These are phyloP conservation scores for Pygoscelis antarcticus DNA, from an alignment of 2,113 vertebrate genomes.

Conservation along the genomic window DNA sequence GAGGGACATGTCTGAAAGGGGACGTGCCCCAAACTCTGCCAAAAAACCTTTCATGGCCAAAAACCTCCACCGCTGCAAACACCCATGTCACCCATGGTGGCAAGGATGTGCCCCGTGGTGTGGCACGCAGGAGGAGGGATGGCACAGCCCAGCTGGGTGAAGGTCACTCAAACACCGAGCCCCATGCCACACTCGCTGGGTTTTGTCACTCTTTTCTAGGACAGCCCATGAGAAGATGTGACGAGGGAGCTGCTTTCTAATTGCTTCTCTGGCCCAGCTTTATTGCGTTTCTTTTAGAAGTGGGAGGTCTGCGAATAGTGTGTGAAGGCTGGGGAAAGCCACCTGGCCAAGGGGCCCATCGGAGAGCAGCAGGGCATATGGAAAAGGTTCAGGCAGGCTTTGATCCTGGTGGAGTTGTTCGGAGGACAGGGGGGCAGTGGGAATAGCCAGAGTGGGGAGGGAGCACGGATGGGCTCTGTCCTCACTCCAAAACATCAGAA, in stretches of 20 bases:
- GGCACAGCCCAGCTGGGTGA: not conserved
- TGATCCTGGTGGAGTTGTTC: not conserved
- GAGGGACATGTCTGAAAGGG: not conserved
- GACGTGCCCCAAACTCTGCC: not conserved
- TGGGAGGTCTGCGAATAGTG: not conserved
- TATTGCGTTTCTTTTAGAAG: not conserved
- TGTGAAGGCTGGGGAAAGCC: not conserved
- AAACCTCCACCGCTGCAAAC: not conserved
- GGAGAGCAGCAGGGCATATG: not conserved
- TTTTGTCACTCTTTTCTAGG: not conserved
- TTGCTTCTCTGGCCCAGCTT: not conserved
- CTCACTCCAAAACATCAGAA: not conserved
- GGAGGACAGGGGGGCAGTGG: not conserved
- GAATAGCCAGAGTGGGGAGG: not conserved
- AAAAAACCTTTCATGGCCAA: not conserved
- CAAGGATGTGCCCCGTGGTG: not conserved
- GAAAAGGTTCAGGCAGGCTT: not conserved
- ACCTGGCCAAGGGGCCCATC: not conserved
- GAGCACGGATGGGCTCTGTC: not conserved
- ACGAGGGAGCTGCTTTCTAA: not conserved
- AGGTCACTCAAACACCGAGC: accelerated
- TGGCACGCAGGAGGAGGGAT: accelerated
- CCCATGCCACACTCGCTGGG: accelerated
- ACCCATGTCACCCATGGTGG: accelerated
- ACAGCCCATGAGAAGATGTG: not conserved